Evolutionary conservation across 2,113 vertebrate genomes (phyloP).

Genomic region (Apteryx owenii): DNA sequence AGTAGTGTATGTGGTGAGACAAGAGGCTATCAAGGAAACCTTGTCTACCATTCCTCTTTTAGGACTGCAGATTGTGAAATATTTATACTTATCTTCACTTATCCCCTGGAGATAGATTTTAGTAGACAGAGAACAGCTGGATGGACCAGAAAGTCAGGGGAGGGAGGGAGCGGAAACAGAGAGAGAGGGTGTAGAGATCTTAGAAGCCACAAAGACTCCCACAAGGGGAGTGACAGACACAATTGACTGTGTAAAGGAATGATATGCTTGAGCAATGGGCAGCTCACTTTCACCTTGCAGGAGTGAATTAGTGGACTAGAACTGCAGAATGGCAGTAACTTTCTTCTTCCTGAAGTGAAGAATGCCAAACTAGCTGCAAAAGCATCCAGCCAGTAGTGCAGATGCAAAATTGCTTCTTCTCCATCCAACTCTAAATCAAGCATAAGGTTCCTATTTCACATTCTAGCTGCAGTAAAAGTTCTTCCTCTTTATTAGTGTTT

Average conservation of each 20-base stretch:
- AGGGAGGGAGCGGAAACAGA: not conserved
- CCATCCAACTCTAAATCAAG: not conserved
- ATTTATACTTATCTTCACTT: not conserved
- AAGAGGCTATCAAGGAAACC: not conserved
- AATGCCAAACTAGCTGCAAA: not conserved
- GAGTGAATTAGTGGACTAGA: not conserved
- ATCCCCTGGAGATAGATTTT: not conserved
- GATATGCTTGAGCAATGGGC: not conserved
- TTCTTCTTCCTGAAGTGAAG: not conserved
- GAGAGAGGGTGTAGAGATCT: not conserved
- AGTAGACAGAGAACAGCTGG: not conserved
- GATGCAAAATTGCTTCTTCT: not conserved
- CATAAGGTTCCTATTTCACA: not conserved
- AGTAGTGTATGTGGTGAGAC: not conserved
- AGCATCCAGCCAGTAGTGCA: not conserved
- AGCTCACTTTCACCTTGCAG: not conserved
- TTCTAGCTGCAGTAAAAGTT: not conserved
- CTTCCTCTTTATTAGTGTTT: not conserved
- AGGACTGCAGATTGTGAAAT: not conserved
- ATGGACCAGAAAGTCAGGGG: not conserved
- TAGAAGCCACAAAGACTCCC: not conserved
- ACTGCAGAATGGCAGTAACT: not conserved
- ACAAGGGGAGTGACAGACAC: not conserved
- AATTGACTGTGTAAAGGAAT: not conserved
- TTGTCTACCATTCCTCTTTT: not conserved